A percentile compares a stretch with the other conserved stretches of the same genome.
These are phyloP conservation scores for Microtus montanus DNA, from an alignment of 2,113 vertebrate genomes.

Conservation along the genomic window DNA sequence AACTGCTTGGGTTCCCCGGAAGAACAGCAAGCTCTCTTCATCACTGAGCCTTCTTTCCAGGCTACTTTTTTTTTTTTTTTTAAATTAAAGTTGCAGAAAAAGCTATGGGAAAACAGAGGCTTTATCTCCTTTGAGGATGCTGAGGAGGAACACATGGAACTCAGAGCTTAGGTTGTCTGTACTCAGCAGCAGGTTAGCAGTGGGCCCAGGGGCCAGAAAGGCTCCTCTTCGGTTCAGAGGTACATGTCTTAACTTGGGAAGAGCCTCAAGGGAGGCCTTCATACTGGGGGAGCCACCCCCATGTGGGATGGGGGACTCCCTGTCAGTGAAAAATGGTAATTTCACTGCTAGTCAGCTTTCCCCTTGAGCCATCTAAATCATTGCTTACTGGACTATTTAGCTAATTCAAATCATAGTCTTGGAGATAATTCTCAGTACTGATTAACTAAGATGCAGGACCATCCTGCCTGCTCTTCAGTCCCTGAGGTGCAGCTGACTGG, in stretches of 20 bases:
- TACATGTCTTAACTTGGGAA: slow-evolving; percentile 41
- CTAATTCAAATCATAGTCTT: slow-evolving; percentile 33
- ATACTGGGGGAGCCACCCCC: slow-evolving; percentile 63
- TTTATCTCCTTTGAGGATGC: background rate
- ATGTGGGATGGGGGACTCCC: slow-evolving; percentile 65
- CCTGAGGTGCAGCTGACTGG: background rate
- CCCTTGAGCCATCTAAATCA: slow-evolving; percentile 54
- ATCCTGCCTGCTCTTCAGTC: background rate
- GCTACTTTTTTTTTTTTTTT: background rate
- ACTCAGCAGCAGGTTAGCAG: slow-evolving; percentile 42
- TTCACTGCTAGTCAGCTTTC: slow-evolving; percentile 59
- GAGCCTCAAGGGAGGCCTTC: slow-evolving; percentile 56
- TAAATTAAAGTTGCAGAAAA: slow-evolving; percentile 10
- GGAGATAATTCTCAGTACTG: background rate
- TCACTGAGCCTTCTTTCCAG: background rate
- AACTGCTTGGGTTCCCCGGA: background rate
- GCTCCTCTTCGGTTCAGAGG: slow-evolving; percentile 60
- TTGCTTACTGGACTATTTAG: slow-evolving; percentile 49
- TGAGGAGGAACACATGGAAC: slow-evolving; percentile 1
- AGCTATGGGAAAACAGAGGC: background rate
- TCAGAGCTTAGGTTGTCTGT: slow-evolving; percentile 18
- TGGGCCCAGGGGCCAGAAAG: slow-evolving; percentile 30
- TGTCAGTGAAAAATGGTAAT: slow-evolving; percentile 67
- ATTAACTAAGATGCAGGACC: background rate
- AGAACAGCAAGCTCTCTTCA: background rate